Conservation (phyloP, 2,113 vertebrate species). For the Tinamus guttatus region DNA sequence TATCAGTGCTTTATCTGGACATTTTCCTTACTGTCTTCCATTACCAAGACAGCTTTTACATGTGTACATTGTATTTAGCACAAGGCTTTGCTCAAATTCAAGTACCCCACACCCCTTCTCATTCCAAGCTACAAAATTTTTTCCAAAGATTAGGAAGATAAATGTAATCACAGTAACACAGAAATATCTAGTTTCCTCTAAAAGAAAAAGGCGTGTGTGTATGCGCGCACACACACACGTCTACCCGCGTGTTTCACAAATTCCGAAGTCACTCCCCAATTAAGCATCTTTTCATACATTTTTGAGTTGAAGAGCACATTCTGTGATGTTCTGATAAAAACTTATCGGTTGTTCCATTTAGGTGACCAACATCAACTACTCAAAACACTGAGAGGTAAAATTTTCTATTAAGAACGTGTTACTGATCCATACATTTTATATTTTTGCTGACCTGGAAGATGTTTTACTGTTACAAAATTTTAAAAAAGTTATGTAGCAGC, state of each 20-base stretch:
- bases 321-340: not conserved
- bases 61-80: not conserved
- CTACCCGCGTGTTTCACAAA: not conserved
- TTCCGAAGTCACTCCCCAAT: not conserved
- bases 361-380: not conserved
- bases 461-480: not conserved
- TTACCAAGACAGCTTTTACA: not conserved
- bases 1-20: not conserved
- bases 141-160: not conserved
- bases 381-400: fast-evolving
- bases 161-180: not conserved
- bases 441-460: not conserved
- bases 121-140: not conserved
- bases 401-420: not conserved
- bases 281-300: fast-evolving
- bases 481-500: not conserved
- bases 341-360: not conserved
- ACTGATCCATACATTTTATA: not conserved
- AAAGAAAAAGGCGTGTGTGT: too few relatives aligned
- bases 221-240: not conserved
- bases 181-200: too few relatives aligned
- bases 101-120: not conserved
- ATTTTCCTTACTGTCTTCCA: not conserved
- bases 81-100: not conserved
- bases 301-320: not conserved